Conservation (phyloP, 2,888 invertebrate genomes). For the Erebia epiphron region DNA sequence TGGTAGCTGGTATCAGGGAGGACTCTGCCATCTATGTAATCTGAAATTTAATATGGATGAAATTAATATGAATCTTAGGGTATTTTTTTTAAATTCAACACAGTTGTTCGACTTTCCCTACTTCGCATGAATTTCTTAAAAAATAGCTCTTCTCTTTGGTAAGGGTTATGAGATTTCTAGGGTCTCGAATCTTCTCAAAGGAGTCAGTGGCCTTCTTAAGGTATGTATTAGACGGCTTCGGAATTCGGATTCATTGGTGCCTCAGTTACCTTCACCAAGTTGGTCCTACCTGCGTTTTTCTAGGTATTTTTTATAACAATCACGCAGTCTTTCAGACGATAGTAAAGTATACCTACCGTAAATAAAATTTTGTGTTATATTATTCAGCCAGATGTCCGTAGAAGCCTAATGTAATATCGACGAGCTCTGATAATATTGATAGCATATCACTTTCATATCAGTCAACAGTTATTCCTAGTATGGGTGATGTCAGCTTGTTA, state of each 20-base stretch:
- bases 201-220: too few species aligned
- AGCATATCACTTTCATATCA: constrained; percentile 57
- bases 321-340: background rate
- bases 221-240: too few species aligned
- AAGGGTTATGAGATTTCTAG: too few species aligned
- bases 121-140: too few species aligned
- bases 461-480: constrained; percentile 57
- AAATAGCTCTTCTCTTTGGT: too few species aligned
- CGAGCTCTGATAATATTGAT: constrained; percentile 53
- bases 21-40: constrained; percentile 74
- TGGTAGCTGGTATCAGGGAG: constrained; percentile 73
- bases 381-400: constrained; percentile 24
- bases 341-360: background rate
- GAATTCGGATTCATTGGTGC: too few species aligned
- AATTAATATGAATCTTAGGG: too few species aligned
- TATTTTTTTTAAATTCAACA: too few species aligned
- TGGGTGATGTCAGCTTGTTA: constrained; percentile 56
- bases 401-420: constrained; percentile 43
- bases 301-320: background rate
- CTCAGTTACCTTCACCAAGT: too few species aligned
- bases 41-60: constrained; percentile 47
- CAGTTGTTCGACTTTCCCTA: too few species aligned
- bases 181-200: too few species aligned
- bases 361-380: background rate
- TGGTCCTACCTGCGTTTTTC: background rate